These are phyloP conservation scores for Mormyrus proboscirostris DNA, from an alignment of 2,797 vertebrate genomes.

Conservation along the genomic window DNA sequence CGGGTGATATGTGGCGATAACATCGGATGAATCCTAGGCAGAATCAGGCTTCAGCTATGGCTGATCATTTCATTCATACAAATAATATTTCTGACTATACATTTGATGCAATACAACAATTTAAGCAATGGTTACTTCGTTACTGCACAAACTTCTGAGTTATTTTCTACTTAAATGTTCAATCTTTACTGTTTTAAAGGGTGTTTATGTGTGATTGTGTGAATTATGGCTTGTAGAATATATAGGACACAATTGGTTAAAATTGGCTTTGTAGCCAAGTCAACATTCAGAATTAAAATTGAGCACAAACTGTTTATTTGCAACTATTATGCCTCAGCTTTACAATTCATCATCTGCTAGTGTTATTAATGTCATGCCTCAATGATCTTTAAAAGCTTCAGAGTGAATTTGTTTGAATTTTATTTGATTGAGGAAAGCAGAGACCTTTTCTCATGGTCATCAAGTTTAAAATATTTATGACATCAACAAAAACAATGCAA, in stretches of 20 bases:
- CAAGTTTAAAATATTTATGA: neutral
- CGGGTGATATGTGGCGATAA: neutral
- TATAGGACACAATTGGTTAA: neutral
- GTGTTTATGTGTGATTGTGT: neutral
- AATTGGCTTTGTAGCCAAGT: neutral
- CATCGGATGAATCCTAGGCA: neutral
- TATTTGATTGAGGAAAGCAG: neutral
- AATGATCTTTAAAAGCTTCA: constrained; percentile 1
- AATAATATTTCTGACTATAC: neutral
- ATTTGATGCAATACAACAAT: neutral
- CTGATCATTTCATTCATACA: neutral
- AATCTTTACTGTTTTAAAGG: neutral
- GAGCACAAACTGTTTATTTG: neutral
- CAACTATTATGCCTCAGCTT: neutral
- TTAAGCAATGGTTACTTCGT: neutral
- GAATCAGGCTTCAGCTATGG: neutral
- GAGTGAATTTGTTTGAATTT: neutral
- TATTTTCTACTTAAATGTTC: neutral
- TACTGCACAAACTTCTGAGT: neutral
- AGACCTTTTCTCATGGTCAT: neutral
- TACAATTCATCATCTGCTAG: neutral
- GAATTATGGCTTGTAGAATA: neutral
- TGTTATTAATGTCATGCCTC: neutral
- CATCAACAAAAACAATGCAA: neutral
- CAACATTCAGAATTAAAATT: neutral